A percentile compares a stretch with the other conserved stretches of the same genome.
phyloP scores from a whole-genome alignment of 2,888 invertebrate genomes.

The Dioctria rufipes region DNA sequence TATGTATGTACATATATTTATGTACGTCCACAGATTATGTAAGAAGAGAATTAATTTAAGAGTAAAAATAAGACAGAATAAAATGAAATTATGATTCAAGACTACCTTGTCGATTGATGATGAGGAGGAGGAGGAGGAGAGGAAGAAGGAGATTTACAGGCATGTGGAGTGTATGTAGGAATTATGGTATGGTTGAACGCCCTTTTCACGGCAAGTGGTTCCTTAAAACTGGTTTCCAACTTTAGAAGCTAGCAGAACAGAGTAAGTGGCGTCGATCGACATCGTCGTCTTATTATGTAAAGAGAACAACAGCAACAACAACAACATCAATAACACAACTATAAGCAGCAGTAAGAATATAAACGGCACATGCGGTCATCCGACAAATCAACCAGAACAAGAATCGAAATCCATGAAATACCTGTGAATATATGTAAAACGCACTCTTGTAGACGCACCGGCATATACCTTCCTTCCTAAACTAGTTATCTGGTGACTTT shows the following conservation, averaged over 20 bases:
- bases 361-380: constrained; percentile 24
- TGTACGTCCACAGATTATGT: constrained; percentile 33
- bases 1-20: neutral
- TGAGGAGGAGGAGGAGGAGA: neutral
- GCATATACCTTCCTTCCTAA: neutral
- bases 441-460: too few species aligned
- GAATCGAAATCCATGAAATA: neutral
- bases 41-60: constrained; percentile 52
- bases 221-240: constrained; percentile 61
- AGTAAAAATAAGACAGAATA: constrained; percentile 25
- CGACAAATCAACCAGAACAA: neutral
- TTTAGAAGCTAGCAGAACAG: constrained; percentile 42
- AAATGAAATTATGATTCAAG: constrained; percentile 50
- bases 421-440: neutral
- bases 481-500: neutral
- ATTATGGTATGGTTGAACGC: constrained; percentile 66
- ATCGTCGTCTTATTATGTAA: constrained; percentile 53
- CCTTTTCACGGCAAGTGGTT: constrained; percentile 71
- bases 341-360: too few species aligned
- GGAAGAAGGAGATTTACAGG: constrained; percentile 26
- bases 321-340: neutral
- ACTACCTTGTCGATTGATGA: neutral
- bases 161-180: constrained; percentile 14
- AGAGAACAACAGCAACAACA: constrained; percentile 46
- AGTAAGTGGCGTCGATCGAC: constrained; percentile 44